Percentiles rank a stretch among this genome's conserved stretches.
Conservation (phyloP, 1,140 invertebrate genomes). For the Lamellibrachia luymesi region DNA sequence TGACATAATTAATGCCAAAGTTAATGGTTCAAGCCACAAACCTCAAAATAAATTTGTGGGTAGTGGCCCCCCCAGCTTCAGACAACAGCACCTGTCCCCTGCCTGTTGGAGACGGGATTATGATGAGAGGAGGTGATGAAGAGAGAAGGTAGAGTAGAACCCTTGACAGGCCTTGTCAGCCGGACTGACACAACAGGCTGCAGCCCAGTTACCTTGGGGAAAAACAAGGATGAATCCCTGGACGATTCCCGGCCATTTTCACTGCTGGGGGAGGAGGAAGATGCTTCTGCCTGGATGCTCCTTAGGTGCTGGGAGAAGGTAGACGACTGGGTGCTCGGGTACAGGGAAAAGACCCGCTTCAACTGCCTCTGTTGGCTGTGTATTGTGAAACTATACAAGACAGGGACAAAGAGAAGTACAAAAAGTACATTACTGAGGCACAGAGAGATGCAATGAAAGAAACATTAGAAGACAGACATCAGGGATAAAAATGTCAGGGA, state of each 20-base stretch:
- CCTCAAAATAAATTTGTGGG: no score
- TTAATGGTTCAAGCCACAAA: no score
- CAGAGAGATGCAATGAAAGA: background rate
- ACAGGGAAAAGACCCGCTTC: background rate
- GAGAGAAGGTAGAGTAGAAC: background rate
- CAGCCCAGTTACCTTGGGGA: background rate
- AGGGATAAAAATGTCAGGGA: background rate
- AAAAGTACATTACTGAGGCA: background rate
- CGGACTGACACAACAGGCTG: background rate
- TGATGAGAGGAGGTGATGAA: background rate
- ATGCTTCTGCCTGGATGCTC: background rate
- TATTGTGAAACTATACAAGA: background rate
- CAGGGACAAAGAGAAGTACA: background rate
- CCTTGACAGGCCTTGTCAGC: background rate
- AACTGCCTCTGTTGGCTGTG: background rate
- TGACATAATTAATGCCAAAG: no score
- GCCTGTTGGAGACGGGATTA: background rate
- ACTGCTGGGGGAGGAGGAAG: background rate
- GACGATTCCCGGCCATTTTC: background rate
- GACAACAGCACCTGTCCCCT: background rate
- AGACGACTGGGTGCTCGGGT: no score
- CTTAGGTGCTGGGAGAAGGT: background rate
- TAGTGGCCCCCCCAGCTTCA: background rate
- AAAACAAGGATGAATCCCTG: background rate
- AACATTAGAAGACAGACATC: background rate